Conservation (phyloP, 2,888 invertebrate genomes). For the Drosophila subsilvestris region DNA sequence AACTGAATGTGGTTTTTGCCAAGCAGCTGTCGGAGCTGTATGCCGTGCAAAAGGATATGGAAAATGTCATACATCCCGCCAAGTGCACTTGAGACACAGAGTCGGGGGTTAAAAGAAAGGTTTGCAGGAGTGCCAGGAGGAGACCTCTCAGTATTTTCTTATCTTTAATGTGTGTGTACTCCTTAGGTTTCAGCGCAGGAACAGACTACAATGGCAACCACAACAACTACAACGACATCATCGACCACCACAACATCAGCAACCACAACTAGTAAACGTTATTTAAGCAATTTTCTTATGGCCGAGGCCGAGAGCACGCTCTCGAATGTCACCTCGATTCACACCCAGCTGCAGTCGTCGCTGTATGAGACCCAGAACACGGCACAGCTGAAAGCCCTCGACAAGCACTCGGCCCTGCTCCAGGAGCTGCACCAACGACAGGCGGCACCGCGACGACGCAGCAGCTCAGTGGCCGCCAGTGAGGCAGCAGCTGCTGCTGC, state of each 20-base stretch:
- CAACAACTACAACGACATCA: conserved; percentile 71
- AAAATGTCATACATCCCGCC: conserved; percentile 82
- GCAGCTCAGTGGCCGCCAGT: conserved; percentile 29
- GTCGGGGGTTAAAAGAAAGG: conserved; percentile 79
- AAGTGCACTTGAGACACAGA: conserved; percentile 85
- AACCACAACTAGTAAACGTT: conserved; percentile 72
- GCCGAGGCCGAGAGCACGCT: conserved; percentile 83
- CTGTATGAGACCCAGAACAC: conserved; percentile 79
- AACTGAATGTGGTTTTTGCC: conserved; percentile 82
- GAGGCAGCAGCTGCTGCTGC: conserved; percentile 41
- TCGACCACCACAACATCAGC: conserved; percentile 57
- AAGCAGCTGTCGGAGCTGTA: conserved; percentile 83
- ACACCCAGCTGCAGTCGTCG: conserved; percentile 83
- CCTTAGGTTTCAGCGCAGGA: conserved; percentile 80
- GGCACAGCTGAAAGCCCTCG: conserved; percentile 73
- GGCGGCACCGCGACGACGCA: conserved; percentile 27
- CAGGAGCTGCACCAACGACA: conserved; percentile 78
- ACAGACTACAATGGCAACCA: conserved; percentile 73
- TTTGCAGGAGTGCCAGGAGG: conserved; percentile 32
- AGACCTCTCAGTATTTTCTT: not conserved
- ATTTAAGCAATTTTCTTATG: conserved; percentile 72
- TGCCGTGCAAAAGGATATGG: conserved; percentile 84
- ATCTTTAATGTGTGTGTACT: not conserved
- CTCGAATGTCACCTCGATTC: conserved; percentile 84
- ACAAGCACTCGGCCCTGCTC: conserved; percentile 76